Conservation (phyloP, 2,888 invertebrate species). For the Dicyrtoma fusca region DNA sequence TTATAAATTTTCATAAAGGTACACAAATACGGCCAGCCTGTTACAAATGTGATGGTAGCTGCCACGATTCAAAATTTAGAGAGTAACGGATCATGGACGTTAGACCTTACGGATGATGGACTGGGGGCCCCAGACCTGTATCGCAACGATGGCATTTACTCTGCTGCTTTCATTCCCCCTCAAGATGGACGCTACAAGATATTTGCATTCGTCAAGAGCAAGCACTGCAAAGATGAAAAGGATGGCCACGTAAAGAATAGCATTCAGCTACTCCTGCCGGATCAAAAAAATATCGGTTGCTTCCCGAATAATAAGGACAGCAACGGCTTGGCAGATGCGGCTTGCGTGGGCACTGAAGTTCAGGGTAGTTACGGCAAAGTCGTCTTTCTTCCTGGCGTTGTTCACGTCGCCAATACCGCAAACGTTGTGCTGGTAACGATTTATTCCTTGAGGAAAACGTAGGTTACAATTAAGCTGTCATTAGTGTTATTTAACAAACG, state of each 20-base stretch:
- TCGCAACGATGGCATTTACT: conserved; percentile 47
- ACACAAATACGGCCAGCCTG: conserved; percentile 29
- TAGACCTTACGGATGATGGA: conserved; percentile 42
- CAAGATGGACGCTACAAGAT: conserved; percentile 41
- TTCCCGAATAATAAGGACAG: conserved; percentile 16
- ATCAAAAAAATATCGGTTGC: conserved; percentile 36
- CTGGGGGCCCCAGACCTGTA: conserved; percentile 41
- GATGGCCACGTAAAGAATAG: not conserved
- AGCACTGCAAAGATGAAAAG: not conserved
- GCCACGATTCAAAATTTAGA: conserved; percentile 3
- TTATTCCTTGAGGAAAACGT: too few relatives aligned
- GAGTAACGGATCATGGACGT: not conserved
- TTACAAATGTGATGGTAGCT: not conserved
- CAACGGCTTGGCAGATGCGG: not conserved
- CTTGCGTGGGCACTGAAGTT: conserved; percentile 11
- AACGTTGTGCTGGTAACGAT: not conserved
- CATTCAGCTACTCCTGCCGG: conserved; percentile 9
- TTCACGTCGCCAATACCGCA: not conserved
- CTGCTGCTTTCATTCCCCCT: conserved; percentile 42
- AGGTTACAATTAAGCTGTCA: too few relatives aligned
- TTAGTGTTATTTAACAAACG: too few relatives aligned
- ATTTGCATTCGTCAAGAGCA: conserved; percentile 8
- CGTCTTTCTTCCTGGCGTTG: not conserved
- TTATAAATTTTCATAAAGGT: conserved; percentile 19
- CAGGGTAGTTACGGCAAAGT: not conserved